Percentiles rank a stretch among this genome's conserved stretches.
These are phyloP conservation scores for Oenanthe oenanthe DNA, from an alignment of 2,113 vertebrate genomes.

Conservation along the genomic window DNA sequence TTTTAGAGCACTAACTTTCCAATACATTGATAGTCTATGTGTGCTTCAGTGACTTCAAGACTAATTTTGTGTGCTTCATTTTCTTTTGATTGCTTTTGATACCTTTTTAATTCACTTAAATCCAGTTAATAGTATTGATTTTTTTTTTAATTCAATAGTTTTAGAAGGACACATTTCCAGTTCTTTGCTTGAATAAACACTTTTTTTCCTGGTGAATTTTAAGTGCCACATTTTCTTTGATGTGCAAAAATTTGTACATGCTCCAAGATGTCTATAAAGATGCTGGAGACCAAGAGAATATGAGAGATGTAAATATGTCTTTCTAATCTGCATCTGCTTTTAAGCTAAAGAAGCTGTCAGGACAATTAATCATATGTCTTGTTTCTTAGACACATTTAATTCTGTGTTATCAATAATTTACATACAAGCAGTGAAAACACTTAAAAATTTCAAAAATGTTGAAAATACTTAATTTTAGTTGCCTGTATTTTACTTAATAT, in stretches of 20 bases:
- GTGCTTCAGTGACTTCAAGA: conserved; percentile 41
- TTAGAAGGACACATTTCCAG: conserved; percentile 17
- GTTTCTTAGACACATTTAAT: background rate
- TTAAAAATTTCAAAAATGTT: background rate
- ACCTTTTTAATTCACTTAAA: conserved; percentile 21
- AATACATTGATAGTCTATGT: background rate
- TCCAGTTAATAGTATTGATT: conserved; percentile 56
- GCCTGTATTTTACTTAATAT: background rate
- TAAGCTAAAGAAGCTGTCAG: background rate
- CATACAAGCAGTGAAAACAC: background rate
- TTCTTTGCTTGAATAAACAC: background rate
- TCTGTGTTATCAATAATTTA: background rate
- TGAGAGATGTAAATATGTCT: background rate
- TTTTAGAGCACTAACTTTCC: background rate
- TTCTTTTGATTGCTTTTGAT: conserved; percentile 29
- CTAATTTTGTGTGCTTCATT: conserved; percentile 2
- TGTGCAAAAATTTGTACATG: background rate
- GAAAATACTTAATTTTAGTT: background rate
- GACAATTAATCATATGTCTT: background rate
- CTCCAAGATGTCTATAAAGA: background rate
- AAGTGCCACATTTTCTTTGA: background rate
- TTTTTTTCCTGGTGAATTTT: background rate
- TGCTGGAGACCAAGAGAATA: background rate
- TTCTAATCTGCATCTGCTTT: background rate
- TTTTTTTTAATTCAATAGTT: background rate